phyloP scores from a whole-genome alignment of 2,113 vertebrate genomes.

The Heterotis niloticus region DNA sequence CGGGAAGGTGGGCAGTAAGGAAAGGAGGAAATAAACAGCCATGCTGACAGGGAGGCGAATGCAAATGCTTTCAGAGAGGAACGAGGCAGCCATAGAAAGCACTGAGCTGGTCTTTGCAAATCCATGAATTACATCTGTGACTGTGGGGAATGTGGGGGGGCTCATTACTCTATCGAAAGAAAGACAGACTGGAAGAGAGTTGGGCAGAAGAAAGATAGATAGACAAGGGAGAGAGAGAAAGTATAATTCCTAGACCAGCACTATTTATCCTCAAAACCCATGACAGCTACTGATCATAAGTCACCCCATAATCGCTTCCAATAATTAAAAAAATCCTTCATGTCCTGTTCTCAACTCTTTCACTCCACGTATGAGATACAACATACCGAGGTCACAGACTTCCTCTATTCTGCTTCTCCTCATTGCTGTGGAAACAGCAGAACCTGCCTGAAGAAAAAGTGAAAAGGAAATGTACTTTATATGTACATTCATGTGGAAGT shows the following conservation, averaged over 20 bases:
- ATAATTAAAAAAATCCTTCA: conserved; percentile 3
- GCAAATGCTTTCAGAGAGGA: neutral
- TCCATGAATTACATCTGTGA: neutral
- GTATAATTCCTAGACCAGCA: neutral
- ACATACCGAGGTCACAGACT: neutral
- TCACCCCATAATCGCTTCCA: conserved; percentile 3
- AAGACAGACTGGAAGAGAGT: neutral
- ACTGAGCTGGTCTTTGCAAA: neutral
- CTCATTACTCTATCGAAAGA: neutral
- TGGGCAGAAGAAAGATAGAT: neutral
- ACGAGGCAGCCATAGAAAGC: neutral
- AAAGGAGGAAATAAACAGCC: too few species aligned
- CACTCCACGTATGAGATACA: neutral
- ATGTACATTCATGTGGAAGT: too few species aligned
- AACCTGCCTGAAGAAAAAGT: neutral
- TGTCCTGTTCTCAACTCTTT: neutral
- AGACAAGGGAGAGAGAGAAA: neutral
- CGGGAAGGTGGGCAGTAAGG: neutral
- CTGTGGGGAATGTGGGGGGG: neutral
- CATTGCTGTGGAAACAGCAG: neutral
- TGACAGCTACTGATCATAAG: neutral
- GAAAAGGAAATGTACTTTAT: neutral
- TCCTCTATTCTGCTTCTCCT: neutral
- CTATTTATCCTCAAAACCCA: neutral
- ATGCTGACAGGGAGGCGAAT: too few species aligned